Conservation (phyloP, 1,140 invertebrate genomes). For the Ceratina japonica region DNA sequence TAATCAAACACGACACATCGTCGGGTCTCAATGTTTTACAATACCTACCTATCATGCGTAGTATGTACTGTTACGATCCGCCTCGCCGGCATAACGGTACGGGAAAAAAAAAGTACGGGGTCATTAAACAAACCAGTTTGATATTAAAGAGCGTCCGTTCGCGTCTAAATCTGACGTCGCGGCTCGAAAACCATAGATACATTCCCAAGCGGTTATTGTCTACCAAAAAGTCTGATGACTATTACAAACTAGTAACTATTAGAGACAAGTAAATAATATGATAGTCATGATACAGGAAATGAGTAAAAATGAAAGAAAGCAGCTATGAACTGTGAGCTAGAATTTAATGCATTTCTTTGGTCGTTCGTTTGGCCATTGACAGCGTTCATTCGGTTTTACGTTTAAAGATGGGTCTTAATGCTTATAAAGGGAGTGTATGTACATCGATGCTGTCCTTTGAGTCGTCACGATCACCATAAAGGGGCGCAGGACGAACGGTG, state of each 20-base stretch:
- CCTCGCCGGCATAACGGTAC: constrained; percentile 19
- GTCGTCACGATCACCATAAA: constrained; percentile 63
- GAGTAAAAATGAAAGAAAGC: constrained; percentile 7
- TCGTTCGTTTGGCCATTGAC: too few species aligned
- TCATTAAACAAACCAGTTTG: constrained; percentile 50
- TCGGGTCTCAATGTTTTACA: not conserved
- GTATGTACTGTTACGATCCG: constrained; percentile 14
- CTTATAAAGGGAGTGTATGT: not conserved
- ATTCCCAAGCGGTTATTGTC: not conserved
- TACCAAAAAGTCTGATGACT: too few species aligned
- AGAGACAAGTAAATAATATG: too few species aligned
- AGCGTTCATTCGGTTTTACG: too few species aligned
- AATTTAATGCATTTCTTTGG: too few species aligned
- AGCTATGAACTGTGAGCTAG: too few species aligned
- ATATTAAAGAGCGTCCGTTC: constrained; percentile 26
- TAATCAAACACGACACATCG: not conserved
- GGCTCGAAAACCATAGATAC: not conserved
- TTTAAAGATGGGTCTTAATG: too few species aligned
- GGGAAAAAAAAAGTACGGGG: constrained; percentile 24
- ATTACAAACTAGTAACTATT: too few species aligned
- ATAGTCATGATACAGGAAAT: too few species aligned
- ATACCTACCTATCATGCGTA: not conserved
- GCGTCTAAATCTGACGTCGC: constrained; percentile 30
- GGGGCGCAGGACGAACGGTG: constrained; percentile 27
- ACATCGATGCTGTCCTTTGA: constrained; percentile 49